A percentile compares a stretch with the other conserved stretches of the same genome.
phyloP scores from a whole-genome alignment of 2,888 invertebrate species.

The Chrysina gloriosa region DNA sequence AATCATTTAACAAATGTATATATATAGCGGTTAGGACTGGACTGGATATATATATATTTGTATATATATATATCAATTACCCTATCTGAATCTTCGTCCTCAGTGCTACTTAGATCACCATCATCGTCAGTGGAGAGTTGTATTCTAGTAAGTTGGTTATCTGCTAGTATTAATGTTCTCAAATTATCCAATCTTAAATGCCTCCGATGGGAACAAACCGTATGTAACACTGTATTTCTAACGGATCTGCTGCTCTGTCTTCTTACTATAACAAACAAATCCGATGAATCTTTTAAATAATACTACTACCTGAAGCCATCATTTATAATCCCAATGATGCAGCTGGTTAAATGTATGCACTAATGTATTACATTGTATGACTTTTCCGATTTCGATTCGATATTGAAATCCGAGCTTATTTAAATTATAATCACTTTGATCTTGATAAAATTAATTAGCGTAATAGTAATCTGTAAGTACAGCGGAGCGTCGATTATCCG shows the following conservation, averaged over 20 bases:
- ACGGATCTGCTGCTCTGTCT: slow-evolving; percentile 72
- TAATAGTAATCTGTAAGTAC: too few relatives aligned
- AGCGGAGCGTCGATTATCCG: too few relatives aligned
- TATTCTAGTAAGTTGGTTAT: slow-evolving; percentile 85
- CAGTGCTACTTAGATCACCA: slow-evolving; percentile 71
- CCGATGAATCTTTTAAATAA: neutral
- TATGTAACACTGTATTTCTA: slow-evolving; percentile 78
- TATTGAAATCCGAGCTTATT: too few relatives aligned
- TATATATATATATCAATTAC: slow-evolving; percentile 58
- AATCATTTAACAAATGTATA: too few relatives aligned
- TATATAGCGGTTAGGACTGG: too few relatives aligned
- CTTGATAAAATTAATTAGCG: too few relatives aligned
- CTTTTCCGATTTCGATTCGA: too few relatives aligned
- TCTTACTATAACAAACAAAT: slow-evolving; percentile 58
- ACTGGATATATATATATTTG: too few relatives aligned
- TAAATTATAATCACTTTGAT: too few relatives aligned
- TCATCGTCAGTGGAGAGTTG: slow-evolving; percentile 86
- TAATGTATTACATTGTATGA: too few relatives aligned
- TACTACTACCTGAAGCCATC: neutral
- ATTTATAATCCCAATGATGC: too few relatives aligned
- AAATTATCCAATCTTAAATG: slow-evolving; percentile 86
- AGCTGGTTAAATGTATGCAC: too few relatives aligned
- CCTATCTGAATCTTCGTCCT: slow-evolving; percentile 74
- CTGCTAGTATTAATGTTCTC: slow-evolving; percentile 85
- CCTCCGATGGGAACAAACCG: slow-evolving; percentile 86